Conservation (phyloP, 2,888 invertebrate genomes). For the Teleogryllus oceanicus region DNA sequence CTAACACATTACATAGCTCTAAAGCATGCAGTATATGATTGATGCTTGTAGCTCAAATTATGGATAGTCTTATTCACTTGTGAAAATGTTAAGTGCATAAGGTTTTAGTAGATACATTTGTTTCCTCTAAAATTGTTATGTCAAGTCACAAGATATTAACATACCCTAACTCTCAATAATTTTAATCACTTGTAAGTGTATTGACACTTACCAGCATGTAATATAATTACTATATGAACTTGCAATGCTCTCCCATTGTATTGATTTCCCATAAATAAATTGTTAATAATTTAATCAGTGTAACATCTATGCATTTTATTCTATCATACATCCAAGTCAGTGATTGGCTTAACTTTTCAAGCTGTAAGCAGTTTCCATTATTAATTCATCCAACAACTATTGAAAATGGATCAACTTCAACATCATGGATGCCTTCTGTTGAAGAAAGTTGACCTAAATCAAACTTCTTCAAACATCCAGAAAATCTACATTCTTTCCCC, state of each 20-base stretch:
- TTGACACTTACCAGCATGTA: conserved; percentile 6
- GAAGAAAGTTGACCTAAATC: no score
- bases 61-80: background rate
- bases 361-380: no score
- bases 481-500: no score
- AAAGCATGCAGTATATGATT: background rate
- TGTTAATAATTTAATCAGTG: no score
- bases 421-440: no score
- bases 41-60: conserved; percentile 7
- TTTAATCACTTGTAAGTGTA: conserved; percentile 7
- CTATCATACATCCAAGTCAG: no score
- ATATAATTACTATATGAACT: background rate
- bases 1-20: background rate
- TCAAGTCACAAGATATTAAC: background rate
- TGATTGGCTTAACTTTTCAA: no score
- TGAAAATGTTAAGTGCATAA: background rate
- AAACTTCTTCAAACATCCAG: no score
- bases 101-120: background rate
- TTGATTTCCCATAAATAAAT: background rate
- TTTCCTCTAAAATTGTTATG: background rate
- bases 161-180: background rate
- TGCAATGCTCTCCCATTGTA: conserved; percentile 7
- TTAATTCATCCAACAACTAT: no score
- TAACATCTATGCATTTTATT: no score
- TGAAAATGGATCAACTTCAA: no score